phyloP scores from a whole-genome alignment of 2,797 vertebrate genomes.

The Lithobates pipiens region DNA sequence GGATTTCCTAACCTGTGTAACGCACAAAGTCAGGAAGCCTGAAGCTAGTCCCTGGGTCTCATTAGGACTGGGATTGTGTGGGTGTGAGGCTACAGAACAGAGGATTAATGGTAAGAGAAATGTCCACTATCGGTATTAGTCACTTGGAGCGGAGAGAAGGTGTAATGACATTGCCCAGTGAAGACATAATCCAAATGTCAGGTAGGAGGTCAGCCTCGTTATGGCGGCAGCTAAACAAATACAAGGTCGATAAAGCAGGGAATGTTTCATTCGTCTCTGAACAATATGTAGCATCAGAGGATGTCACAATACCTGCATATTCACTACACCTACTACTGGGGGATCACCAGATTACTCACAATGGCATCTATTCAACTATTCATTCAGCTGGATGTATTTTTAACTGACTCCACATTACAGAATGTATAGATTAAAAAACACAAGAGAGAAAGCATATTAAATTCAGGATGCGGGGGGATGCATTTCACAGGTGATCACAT shows the following conservation, averaged over 20 bases:
- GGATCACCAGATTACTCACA: no score
- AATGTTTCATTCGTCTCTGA: no score
- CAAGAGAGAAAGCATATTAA: no score
- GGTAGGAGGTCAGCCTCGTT: background rate
- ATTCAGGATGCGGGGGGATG: background rate
- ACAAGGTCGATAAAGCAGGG: background rate
- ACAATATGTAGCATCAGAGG: no score
- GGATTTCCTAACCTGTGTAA: background rate
- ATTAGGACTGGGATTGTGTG: slow-evolving; percentile 17
- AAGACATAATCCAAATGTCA: background rate
- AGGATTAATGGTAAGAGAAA: slow-evolving; percentile 22
- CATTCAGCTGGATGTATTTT: no score
- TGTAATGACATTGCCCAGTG: background rate
- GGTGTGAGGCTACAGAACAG: slow-evolving; percentile 1
- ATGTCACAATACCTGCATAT: no score
- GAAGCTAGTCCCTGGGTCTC: background rate
- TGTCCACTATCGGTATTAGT: background rate
- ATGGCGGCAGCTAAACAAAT: no score
- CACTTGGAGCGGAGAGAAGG: slow-evolving; percentile 4
- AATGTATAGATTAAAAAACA: background rate
- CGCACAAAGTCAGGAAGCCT: background rate
- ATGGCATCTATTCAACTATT: no score
- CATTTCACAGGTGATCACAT: background rate
- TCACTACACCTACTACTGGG: no score
- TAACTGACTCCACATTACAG: no score